Conservation (phyloP, 2,113 vertebrate genomes). For the Probosciger aterrimus region DNA sequence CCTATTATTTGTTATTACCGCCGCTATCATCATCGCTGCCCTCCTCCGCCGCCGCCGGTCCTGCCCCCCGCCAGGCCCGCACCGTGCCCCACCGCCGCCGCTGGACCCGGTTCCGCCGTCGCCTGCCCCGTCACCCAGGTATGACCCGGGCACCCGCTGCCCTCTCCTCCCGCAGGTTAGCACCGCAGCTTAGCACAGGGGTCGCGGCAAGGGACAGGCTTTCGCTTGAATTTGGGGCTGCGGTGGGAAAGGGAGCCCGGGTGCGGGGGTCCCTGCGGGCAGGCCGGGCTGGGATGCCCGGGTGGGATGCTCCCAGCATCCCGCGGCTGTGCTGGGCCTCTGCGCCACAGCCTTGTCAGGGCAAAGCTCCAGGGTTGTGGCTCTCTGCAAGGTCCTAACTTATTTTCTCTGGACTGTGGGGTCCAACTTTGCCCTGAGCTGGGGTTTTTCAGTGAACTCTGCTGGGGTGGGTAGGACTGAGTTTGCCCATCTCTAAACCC, state of each 20-base stretch:
- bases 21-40: background rate
- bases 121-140: background rate
- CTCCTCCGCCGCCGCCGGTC: background rate
- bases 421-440: accelerated
- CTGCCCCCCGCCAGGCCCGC: background rate
- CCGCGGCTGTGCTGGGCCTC: background rate
- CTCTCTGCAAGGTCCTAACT: background rate
- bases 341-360: background rate
- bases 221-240: background rate
- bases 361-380: background rate
- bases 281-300: background rate
- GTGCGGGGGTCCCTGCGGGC: background rate
- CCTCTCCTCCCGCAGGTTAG: background rate
- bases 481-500: background rate
- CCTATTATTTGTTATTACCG: background rate
- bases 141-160: background rate
- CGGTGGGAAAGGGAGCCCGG: background rate
- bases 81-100: background rate
- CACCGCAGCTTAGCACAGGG: background rate
- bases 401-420: background rate
- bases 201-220: background rate
- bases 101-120: background rate
- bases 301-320: background rate
- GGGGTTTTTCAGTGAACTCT: background rate
- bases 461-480: background rate